Base-by-base conservation (phyloP, 2,888 invertebrate species). In the Drosophila basisetae region DNA sequence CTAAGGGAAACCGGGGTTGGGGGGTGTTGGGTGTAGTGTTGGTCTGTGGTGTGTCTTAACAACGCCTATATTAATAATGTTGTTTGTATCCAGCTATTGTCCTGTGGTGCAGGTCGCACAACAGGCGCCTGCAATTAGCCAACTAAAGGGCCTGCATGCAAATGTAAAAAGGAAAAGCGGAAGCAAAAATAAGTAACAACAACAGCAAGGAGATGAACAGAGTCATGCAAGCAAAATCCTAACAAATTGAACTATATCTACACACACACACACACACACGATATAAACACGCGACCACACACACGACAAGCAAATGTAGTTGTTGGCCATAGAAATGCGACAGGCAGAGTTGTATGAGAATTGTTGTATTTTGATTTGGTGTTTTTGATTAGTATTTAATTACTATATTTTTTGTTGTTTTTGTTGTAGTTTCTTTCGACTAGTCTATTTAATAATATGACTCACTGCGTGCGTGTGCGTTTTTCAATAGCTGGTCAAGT, bases 401-500 rank as follows among this genome's bases (percentile, higher is more conserved):
- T 47, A 43, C n/a, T n/a, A 18, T 41, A 3, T 69, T 64, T 47
- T 11, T 35, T 2, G 33, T 69, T 52, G 43, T 72, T 65, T 59
- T 31, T 43, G 71, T 58, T 68, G 33, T 64, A 43, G 30, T 53
- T 60, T 50, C n/a, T 64, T 68, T 64, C 56, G 61, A 78, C 74
- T 69, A 67, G 33, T 67, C 66, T 78, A 78, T 58, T 53, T 39
- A 55, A 68, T 69, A 43, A 60, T 55, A 59, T 78, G 47, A 93
- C 93, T 93, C 94, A 93, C 94, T 93, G 93, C 93, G 93, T 93
- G 93, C 93, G 93, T 93, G 92, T 93, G 94, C 93, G 93, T 88
- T 83, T 77, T 75, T 79, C 67, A 89, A 90, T 90, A 71, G 91
- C 91, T 88, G 91, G 91, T 85, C 82, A 91, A 92, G 92, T 92